These are phyloP conservation scores for Latrodectus geometricus DNA, from an alignment of 1,140 invertebrate species.

Conservation along the genomic window DNA sequence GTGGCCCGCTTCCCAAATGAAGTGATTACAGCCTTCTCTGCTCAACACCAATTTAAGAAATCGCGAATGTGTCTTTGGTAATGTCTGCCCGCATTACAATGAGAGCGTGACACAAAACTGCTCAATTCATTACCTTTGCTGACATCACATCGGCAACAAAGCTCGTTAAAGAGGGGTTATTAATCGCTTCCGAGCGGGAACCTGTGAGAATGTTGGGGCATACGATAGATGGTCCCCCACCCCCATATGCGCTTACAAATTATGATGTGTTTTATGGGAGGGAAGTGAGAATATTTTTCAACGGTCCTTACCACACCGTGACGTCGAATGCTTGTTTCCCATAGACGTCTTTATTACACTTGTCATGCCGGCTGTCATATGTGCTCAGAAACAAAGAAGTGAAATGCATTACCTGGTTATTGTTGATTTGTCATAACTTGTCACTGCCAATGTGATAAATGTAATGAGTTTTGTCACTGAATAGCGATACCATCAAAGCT, in stretches of 20 bases:
- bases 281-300: neutral
- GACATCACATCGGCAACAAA: neutral
- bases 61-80: constrained; percentile 1
- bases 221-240: neutral
- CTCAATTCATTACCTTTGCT: neutral
- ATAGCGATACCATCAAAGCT: too few species aligned
- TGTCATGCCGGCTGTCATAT: too few species aligned
- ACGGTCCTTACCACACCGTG: neutral
- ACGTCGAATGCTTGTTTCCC: neutral
- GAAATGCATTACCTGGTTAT: too few species aligned
- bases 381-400: too few species aligned
- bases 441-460: too few species aligned
- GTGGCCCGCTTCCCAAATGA: neutral
- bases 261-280: neutral
- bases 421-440: too few species aligned
- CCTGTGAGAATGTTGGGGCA: neutral
- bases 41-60: neutral
- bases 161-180: neutral
- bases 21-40: neutral
- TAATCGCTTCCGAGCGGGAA: neutral
- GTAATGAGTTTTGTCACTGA: too few species aligned
- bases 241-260: neutral
- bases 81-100: neutral
- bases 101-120: neutral
- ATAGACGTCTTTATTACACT: too few species aligned